Percentiles rank a stretch among this genome's conserved stretches.
phyloP scores from a whole-genome alignment of 1,140 invertebrate species.

The Telenomus remus region DNA sequence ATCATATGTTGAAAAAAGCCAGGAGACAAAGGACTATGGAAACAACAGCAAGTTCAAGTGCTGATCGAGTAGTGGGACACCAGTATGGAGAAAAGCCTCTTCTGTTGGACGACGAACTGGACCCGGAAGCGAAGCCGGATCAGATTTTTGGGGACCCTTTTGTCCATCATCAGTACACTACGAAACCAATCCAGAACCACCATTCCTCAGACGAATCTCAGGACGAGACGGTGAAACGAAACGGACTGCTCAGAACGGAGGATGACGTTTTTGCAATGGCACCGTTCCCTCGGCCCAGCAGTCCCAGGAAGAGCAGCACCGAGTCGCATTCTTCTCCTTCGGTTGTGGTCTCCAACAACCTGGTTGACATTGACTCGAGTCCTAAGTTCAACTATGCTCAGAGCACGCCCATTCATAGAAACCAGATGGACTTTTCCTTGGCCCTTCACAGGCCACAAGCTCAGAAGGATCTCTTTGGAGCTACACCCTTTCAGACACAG shows the following conservation, averaged over 20 bases:
- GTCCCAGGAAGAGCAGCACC: constrained; percentile 67
- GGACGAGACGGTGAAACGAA: constrained; percentile 31
- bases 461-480: constrained; percentile 76
- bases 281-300: constrained; percentile 80
- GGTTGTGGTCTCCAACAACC: constrained; percentile 45
- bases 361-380: constrained; percentile 60
- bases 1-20: constrained; percentile 65
- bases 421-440: constrained; percentile 39
- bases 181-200: constrained; percentile 60
- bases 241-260: constrained; percentile 68
- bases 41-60: constrained; percentile 54
- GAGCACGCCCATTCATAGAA: constrained; percentile 32
- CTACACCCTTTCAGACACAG: constrained; percentile 75
- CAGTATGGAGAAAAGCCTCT: constrained; percentile 87
- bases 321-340: constrained; percentile 53
- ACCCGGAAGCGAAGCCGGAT: constrained; percentile 77
- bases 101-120: constrained; percentile 86
- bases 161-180: constrained; percentile 66
- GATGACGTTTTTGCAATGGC: constrained; percentile 85
- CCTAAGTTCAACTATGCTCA: constrained; percentile 22
- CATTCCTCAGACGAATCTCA: constrained; percentile 63
- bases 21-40: constrained; percentile 31
- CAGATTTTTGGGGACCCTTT: constrained; percentile 72
- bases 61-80: constrained; percentile 80
- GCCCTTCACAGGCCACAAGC: constrained; percentile 19